Evolutionary conservation across 2,888 invertebrate species (phyloP).

Genomic region (Sipha maydis): DNA sequence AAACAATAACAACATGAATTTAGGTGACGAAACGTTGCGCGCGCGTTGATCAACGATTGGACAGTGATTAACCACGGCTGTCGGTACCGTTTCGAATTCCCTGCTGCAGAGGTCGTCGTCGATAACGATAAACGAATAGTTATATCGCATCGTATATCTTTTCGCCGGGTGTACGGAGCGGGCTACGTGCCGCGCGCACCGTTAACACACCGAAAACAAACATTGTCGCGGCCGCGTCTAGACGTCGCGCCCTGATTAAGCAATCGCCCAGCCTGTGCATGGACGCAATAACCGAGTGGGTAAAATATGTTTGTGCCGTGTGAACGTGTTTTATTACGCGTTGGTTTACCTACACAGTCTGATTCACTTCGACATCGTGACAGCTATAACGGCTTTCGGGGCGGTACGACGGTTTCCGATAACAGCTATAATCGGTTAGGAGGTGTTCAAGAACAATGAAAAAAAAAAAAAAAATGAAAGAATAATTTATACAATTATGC

Average conservation of each 20-base stretch:
- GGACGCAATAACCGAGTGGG: background rate
- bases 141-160: no score
- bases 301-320: background rate
- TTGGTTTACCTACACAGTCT: background rate
- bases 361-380: background rate
- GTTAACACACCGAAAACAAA: background rate
- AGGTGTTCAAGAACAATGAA: background rate
- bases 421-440: background rate
- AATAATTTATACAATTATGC: no score
- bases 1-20: background rate
- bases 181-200: no score
- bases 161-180: background rate
- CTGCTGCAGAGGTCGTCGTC: background rate
- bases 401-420: background rate
- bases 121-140: no score
- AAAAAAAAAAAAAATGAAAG: no score
- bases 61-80: background rate
- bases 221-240: slow-evolving; percentile 22
- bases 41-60: background rate
- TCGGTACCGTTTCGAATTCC: background rate
- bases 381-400: background rate
- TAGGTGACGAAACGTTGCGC: background rate
- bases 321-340: background rate
- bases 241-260: slow-evolving; percentile 20
- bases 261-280: background rate